phyloP scores from a whole-genome alignment of 2,797 vertebrate genomes.

The Astyanax mexicanus region DNA sequence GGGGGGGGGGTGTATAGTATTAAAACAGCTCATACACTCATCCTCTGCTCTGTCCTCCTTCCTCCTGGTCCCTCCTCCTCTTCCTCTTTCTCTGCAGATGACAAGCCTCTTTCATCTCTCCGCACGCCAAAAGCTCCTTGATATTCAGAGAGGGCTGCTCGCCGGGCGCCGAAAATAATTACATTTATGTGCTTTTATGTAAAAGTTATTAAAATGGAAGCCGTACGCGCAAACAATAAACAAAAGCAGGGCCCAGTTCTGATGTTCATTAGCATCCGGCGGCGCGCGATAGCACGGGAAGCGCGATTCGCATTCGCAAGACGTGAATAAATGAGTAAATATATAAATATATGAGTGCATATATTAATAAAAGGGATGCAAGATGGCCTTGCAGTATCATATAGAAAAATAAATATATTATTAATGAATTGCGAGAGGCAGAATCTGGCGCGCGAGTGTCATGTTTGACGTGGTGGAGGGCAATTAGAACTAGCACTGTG shows the following conservation, averaged over 20 bases:
- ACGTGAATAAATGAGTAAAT: not conserved
- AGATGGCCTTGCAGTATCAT: conserved; percentile 7
- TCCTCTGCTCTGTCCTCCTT: not conserved
- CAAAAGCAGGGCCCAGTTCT: conserved; percentile 49
- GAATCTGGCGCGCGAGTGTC: conserved; percentile 40
- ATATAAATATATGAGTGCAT: too few relatives aligned
- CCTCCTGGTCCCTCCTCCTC: not conserved
- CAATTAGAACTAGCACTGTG: conserved; percentile 47
- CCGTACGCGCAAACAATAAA: conserved; percentile 52
- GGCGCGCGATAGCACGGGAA: conserved; percentile 21
- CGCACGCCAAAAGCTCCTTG: conserved; percentile 35
- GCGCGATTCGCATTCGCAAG: conserved; percentile 51
- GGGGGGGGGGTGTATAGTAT: too few relatives aligned
- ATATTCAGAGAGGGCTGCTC: conserved; percentile 43
- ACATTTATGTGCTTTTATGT: conserved; percentile 57
- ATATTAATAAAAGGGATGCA: conserved; percentile 21
- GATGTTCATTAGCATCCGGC: conserved; percentile 53
- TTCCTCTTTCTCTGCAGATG: conserved; percentile 31
- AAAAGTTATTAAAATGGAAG: conserved; percentile 59
- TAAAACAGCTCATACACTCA: conserved; percentile 1
- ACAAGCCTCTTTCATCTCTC: conserved; percentile 49
- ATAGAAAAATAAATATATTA: too few relatives aligned
- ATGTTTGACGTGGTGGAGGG: conserved; percentile 35
- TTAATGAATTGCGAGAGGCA: conserved; percentile 36
- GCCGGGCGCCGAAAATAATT: conserved; percentile 54